Percentiles rank a stretch among this genome's conserved stretches.
phyloP scores from a whole-genome alignment of 2,888 invertebrate genomes.

The Eupithecia tripunctaria region DNA sequence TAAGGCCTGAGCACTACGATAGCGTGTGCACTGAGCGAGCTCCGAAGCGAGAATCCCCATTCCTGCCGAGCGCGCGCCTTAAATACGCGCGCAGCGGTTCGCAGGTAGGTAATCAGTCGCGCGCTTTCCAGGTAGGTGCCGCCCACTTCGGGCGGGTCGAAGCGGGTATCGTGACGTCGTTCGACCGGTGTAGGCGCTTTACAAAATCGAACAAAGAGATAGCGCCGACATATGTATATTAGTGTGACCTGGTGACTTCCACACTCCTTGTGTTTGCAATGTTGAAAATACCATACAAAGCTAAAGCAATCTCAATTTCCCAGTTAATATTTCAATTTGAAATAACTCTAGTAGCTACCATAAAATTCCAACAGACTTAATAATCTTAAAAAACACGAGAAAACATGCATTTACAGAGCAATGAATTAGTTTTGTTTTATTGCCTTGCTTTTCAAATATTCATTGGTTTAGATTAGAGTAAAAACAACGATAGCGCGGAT shows the following conservation, averaged over 20 bases:
- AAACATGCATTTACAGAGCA: constrained; percentile 28
- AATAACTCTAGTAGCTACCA: not conserved
- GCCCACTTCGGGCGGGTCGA: too few relatives aligned
- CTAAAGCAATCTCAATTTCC: not conserved
- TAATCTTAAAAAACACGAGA: constrained; percentile 5
- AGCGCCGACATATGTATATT: too few relatives aligned
- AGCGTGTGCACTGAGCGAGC: too few relatives aligned
- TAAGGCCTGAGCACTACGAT: too few relatives aligned
- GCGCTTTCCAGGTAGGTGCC: too few relatives aligned
- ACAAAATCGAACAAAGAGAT: too few relatives aligned
- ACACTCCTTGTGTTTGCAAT: not conserved
- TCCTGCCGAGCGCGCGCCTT: too few relatives aligned
- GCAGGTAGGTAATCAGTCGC: too few relatives aligned
- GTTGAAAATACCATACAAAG: not conserved
- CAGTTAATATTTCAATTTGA: constrained; percentile 1
- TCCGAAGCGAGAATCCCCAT: too few relatives aligned
- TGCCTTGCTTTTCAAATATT: constrained; percentile 22
- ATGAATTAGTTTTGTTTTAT: constrained; percentile 28
- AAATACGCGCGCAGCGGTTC: too few relatives aligned
- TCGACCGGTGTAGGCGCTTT: too few relatives aligned
- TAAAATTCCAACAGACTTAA: constrained; percentile 9
- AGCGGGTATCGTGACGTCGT: too few relatives aligned
- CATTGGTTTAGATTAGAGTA: constrained; percentile 16
- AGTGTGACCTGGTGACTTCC: not conserved
- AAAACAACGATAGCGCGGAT: constrained; percentile 11